Conservation (phyloP, 2,797 vertebrate genomes). For the Dipus sagitta region DNA sequence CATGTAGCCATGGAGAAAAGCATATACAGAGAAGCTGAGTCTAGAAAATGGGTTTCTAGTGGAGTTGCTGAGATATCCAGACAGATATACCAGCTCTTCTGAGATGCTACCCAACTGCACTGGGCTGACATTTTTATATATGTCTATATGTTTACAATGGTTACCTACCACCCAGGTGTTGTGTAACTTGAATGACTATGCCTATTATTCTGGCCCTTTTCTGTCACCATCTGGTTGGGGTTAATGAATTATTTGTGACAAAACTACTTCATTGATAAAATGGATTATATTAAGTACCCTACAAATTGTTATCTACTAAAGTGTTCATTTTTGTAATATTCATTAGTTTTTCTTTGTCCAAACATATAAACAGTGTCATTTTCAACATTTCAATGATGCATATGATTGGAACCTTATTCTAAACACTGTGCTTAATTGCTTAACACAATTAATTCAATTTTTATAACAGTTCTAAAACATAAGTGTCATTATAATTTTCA, state of each 20-base stretch:
- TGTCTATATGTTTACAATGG: not conserved
- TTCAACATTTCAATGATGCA: not conserved
- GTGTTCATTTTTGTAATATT: not conserved
- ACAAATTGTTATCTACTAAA: not conserved
- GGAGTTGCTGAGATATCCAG: conserved; percentile 15
- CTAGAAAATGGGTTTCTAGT: not conserved
- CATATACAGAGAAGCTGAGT: not conserved
- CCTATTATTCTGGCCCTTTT: not conserved
- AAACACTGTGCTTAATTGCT: not conserved
- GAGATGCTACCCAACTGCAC: not conserved
- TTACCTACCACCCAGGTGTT: not conserved
- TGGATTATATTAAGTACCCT: not conserved
- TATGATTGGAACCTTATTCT: not conserved
- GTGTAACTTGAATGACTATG: not conserved
- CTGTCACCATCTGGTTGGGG: not conserved
- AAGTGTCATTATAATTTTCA: conserved; percentile 43
- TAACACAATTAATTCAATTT: conserved; percentile 30
- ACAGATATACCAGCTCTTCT: not conserved
- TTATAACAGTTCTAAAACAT: not conserved
- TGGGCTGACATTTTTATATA: not conserved
- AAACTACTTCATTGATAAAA: conserved; percentile 5
- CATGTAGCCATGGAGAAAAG: not conserved
- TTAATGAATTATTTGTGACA: not conserved
- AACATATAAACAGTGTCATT: not conserved
- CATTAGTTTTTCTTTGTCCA: not conserved